Evolutionary conservation across 2,888 invertebrate species (phyloP), one percentile per base, ranked within the genome.

Genomic region (Helicoverpa assulta): DNA sequence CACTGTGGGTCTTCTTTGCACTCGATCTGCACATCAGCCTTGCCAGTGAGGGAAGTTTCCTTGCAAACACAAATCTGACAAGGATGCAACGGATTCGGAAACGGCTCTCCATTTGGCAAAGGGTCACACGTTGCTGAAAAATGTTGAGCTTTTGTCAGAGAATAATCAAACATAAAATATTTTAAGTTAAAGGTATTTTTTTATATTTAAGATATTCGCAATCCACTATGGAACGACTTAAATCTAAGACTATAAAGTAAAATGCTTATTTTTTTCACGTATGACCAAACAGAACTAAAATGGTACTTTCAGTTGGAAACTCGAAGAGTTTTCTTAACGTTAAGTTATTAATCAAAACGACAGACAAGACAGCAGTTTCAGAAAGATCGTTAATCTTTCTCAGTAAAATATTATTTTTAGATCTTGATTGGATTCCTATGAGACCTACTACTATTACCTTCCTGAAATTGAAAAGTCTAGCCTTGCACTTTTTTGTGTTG

Each of bases 31-130:
- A 89, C 85, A 21, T 93, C 91, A 16, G 73, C 76, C 18, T 82
- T 78, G 4, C 90, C 91, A 43, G 78, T 78, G 2, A 62, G 10
- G 63, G 85, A 83, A 10, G 76, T 54, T 53, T 87, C 85, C 47
- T 61, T 77, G 80, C 94, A 94, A 40, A 91, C 77, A 76, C 94
- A 94, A 21, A 90, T 80, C 77, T 94, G 94, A 82, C 94, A 94
- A 8, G 93, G 94, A 62, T 94, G 91, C 71, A 93, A 70, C 1
- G 94, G 94, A 72, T 93, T 92, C 63, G 90, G 83, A 80, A 93
- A 94, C 1, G 88, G 89, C 56, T 80, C 75, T 56, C 90, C 88
- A 55, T 77, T 86, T 10, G 94, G 94, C 43, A 94, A 74, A 8
- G 94, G 94, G 16, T 80, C 86, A 82, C 94, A 94, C 4, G 86